These are phyloP conservation scores for Solenopsis invicta DNA, from an alignment of 1,140 invertebrate genomes.

Conservation along the genomic window DNA sequence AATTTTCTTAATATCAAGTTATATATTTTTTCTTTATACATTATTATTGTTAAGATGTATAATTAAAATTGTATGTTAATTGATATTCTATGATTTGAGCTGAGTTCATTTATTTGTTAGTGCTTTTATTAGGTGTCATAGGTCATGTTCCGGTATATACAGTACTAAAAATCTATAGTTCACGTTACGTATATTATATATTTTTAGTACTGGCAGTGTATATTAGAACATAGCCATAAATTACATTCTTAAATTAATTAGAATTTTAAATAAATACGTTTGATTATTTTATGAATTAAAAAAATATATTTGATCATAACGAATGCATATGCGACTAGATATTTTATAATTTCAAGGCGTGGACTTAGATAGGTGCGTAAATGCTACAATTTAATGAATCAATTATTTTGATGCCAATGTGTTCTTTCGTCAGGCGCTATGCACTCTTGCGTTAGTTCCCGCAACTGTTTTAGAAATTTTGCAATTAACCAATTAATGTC, in stretches of 20 bases:
- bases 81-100: constrained; percentile 33
- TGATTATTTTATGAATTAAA: not conserved
- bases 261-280: constrained; percentile 27
- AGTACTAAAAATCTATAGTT: no score
- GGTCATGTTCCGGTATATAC: no score
- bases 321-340: not conserved
- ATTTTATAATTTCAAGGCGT: constrained; percentile 49
- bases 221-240: not conserved
- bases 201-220: no score
- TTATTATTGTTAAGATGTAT: constrained; percentile 27
- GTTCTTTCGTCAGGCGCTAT: constrained; percentile 70
- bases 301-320: not conserved
- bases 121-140: constrained; percentile 31
- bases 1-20: not conserved
- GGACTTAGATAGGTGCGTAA: constrained; percentile 25
- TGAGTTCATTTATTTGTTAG: constrained; percentile 32
- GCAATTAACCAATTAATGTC: constrained; percentile 77
- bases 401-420: constrained; percentile 3
- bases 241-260: constrained; percentile 32
- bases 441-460: constrained; percentile 83
- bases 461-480: constrained; percentile 85
- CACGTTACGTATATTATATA: no score
- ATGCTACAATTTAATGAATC: constrained; percentile 14
- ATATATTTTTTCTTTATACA: constrained; percentile 8
- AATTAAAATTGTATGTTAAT: constrained; percentile 31